phyloP scores from a whole-genome alignment of 1,140 invertebrate genomes.

The Agraylea sexmaculata region DNA sequence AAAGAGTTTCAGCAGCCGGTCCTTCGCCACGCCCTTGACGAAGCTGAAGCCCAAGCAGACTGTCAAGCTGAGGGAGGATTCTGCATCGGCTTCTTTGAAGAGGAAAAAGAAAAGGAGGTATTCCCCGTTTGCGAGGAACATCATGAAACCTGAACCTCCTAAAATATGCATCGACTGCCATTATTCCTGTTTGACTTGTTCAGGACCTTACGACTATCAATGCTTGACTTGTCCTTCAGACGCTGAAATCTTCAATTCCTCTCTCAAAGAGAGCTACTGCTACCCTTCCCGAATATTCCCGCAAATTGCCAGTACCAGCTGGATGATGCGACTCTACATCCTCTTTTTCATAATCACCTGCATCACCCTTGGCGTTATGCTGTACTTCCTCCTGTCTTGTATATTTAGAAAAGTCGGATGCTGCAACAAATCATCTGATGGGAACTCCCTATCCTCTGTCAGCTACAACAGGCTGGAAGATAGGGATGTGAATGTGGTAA shows the following conservation, averaged over 20 bases:
- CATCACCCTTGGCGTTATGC: slow-evolving; percentile 6
- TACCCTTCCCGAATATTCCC: slow-evolving; percentile 27
- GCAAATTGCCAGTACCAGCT: slow-evolving; percentile 25
- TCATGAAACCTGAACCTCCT: slow-evolving; percentile 15
- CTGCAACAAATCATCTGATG: background rate
- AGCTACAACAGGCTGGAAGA: slow-evolving; percentile 18
- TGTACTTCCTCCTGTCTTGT: slow-evolving; percentile 14
- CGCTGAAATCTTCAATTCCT: slow-evolving; percentile 26
- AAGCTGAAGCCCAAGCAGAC: slow-evolving; percentile 9
- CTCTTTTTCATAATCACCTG: slow-evolving; percentile 21
- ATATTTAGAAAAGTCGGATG: slow-evolving; percentile 7
- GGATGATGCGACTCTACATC: slow-evolving; percentile 25
- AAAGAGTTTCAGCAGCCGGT: slow-evolving; percentile 17
- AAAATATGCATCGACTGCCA: slow-evolving; percentile 35
- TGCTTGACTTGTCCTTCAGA: slow-evolving; percentile 43
- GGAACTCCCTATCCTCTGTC: background rate
- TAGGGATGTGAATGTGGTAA: slow-evolving; percentile 7
- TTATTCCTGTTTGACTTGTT: slow-evolving; percentile 45
- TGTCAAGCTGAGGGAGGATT: slow-evolving; percentile 1
- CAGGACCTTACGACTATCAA: slow-evolving; percentile 43
- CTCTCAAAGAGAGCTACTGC: slow-evolving; percentile 27
- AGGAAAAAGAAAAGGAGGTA: slow-evolving; percentile 3
- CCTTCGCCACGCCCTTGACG: background rate
- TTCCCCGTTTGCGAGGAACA: slow-evolving; percentile 7
- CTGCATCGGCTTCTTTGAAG: slow-evolving; percentile 11